A percentile compares a stretch with the other conserved stretches of the same genome.
These are phyloP conservation scores for Drosophila limbata DNA, from an alignment of 2,888 invertebrate species.

Conservation along the genomic window DNA sequence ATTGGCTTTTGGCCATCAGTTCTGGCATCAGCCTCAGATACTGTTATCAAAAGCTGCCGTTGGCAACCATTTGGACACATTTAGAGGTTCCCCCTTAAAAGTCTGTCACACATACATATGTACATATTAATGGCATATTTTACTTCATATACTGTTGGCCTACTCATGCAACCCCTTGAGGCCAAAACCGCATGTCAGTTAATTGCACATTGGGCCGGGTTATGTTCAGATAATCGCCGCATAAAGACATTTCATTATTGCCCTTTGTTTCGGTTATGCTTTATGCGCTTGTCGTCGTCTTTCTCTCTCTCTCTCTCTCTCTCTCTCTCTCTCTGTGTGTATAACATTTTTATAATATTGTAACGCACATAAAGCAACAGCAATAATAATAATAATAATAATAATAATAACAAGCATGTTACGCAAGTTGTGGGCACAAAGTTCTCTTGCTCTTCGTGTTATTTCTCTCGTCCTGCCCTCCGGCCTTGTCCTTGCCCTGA, in stretches of 20 bases:
- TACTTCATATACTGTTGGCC: constrained; percentile 5
- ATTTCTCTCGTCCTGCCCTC: constrained; percentile 28
- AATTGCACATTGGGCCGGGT: constrained; percentile 69
- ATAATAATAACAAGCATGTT: constrained; percentile 46
- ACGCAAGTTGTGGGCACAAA: constrained; percentile 48
- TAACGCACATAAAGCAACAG: constrained; percentile 29
- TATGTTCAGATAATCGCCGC: constrained; percentile 74
- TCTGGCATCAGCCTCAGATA: neutral
- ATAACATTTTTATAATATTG: constrained; percentile 58
- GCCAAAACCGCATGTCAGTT: constrained; percentile 52
- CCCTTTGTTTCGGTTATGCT: constrained; percentile 51
- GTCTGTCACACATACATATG: neutral
- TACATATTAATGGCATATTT: constrained; percentile 14
- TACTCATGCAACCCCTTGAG: neutral
- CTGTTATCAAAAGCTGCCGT: constrained; percentile 10
- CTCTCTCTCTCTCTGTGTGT: too few relatives aligned
- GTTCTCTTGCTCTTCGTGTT: neutral
- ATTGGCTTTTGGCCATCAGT: constrained; percentile 3
- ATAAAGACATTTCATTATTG: constrained; percentile 77
- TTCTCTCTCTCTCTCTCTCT: too few relatives aligned
- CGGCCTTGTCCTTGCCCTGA: constrained; percentile 27
- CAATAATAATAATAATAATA: constrained; percentile 46
- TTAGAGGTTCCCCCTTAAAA: neutral
- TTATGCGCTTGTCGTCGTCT: constrained; percentile 25
- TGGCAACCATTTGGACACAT: constrained; percentile 5